These are phyloP conservation scores for Catalaphyllia jardinei DNA, from an alignment of 64 coral and sea anemone species.

Conservation along the genomic window DNA sequence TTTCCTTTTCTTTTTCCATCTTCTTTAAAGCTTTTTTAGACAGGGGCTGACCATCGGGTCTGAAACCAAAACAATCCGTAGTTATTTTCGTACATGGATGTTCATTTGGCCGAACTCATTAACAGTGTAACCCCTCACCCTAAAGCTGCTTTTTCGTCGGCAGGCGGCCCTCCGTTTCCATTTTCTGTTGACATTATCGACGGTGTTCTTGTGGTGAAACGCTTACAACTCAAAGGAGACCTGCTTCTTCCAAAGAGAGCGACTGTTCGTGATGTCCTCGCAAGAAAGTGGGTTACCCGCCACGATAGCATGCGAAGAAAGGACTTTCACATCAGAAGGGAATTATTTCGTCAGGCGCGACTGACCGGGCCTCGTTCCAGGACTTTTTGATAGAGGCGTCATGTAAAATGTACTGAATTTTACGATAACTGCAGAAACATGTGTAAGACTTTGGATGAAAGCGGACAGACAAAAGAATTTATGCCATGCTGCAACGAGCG, in stretches of 20 bases:
- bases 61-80: slow-evolving; percentile 38
- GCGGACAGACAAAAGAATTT: too few relatives aligned
- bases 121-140: neutral
- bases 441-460: too few relatives aligned
- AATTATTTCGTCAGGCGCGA: slow-evolving; percentile 25
- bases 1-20: slow-evolving; percentile 88
- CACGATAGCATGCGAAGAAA: slow-evolving; percentile 28
- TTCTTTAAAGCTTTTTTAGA: slow-evolving; percentile 93
- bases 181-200: slow-evolving; percentile 19
- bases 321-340: neutral
- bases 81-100: neutral
- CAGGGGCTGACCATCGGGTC: slow-evolving; percentile 86
- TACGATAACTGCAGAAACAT: too few relatives aligned
- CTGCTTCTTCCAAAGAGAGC: neutral
- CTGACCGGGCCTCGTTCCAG: slow-evolving; percentile 17
- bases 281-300: neutral
- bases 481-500: too few relatives aligned
- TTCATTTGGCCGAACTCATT: neutral
- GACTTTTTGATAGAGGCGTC: neutral
- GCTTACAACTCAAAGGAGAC: neutral
- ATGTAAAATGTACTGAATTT: neutral
- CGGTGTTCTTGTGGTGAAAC: neutral
- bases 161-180: slow-evolving; percentile 23
- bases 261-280: neutral
- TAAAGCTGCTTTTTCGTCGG: slow-evolving; percentile 9